Conservation (phyloP, 2,797 vertebrate species). For the Phataginus tetradactyla region DNA sequence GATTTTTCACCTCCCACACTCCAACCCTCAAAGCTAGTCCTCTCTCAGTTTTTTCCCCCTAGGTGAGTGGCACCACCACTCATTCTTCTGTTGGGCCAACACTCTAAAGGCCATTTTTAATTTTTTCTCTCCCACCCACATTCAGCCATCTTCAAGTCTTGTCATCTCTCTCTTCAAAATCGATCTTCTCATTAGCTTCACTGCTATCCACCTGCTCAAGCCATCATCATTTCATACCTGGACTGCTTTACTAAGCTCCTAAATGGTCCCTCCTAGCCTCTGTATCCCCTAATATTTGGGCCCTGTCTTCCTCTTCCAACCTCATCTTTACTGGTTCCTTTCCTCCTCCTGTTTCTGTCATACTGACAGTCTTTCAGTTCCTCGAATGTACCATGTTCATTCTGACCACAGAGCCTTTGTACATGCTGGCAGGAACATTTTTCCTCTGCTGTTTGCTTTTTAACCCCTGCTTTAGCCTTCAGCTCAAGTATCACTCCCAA, state of each 20-base stretch:
- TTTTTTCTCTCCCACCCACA: background rate
- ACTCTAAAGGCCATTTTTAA: background rate
- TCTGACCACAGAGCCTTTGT: background rate
- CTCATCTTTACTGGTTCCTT: background rate
- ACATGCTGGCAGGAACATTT: background rate
- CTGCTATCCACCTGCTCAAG: no score
- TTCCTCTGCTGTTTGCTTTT: background rate
- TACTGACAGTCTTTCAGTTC: background rate
- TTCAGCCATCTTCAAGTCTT: background rate
- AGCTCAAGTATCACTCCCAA: background rate
- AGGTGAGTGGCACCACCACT: background rate
- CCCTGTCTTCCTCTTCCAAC: background rate
- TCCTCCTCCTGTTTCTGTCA: background rate
- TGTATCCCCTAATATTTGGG: background rate
- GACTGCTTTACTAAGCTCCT: background rate
- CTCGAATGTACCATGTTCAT: background rate
- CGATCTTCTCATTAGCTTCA: background rate
- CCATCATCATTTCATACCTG: background rate
- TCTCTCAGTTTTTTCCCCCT: background rate
- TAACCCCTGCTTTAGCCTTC: background rate
- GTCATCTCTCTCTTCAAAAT: background rate
- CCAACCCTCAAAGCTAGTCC: no score
- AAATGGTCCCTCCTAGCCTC: background rate
- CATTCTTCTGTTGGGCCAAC: background rate
- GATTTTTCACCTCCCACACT: background rate